A percentile compares a stretch with the other conserved stretches of the same genome.
Conservation (phyloP, 2,113 vertebrate genomes). For the Lagopus leucura region DNA sequence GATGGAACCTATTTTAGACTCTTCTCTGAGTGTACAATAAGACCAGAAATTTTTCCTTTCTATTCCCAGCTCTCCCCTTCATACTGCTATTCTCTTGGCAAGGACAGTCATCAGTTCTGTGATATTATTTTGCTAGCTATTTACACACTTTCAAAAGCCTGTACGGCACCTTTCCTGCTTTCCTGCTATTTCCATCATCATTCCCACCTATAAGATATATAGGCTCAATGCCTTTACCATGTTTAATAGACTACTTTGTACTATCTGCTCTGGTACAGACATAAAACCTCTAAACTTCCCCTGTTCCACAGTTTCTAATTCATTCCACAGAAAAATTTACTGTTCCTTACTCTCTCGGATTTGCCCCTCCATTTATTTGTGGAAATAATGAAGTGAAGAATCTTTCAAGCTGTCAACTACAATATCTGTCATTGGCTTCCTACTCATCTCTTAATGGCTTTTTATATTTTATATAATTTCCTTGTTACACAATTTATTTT, state of each 20-base stretch:
- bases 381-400: slow-evolving; percentile 6
- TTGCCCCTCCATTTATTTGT: not conserved
- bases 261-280: not conserved
- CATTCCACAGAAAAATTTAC: not conserved
- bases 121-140: not conserved
- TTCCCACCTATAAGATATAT: not conserved
- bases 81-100: not conserved
- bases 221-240: not conserved
- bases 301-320: not conserved
- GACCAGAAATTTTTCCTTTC: not conserved
- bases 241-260: not conserved
- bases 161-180: not conserved
- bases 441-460: not conserved
- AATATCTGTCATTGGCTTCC: not conserved
- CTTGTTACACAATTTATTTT: not conserved
- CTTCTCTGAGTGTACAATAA: not conserved
- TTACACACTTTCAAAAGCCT: not conserved
- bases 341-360: not conserved
- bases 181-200: not conserved
- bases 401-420: slow-evolving; percentile 4
- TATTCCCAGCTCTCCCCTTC: not conserved
- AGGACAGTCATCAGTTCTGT: not conserved
- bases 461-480: not conserved
- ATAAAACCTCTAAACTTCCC: not conserved
- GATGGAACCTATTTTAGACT: not conserved